Base-by-base conservation (phyloP, 2,888 invertebrate genomes). In the Standfussiana lucernea region DNA sequence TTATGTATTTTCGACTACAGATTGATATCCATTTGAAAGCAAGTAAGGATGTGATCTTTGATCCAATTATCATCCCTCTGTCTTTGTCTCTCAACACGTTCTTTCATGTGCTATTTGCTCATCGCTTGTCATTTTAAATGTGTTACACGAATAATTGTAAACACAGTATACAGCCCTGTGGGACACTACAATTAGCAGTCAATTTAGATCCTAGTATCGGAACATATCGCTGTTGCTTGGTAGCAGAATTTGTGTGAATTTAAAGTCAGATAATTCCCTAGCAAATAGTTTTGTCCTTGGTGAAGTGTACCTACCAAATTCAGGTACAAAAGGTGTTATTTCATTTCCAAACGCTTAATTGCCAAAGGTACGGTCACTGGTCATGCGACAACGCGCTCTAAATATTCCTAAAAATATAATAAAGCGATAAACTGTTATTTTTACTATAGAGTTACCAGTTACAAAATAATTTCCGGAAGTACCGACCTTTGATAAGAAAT, bases 401-500 rank as follows among this genome's bases (percentile, higher is more conserved):
- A 42, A 62, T 68, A 64, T 40, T 67, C 13, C 18, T 3, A 11
- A 67, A 47, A 77, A 24, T 21, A 24, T 76, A 76, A 35, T 37
- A 56, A 80, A 71, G 50, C 2, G 2, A 37, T 45, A 64, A 53
- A 64, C 37, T 62, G n/a, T 64, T n/a, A 42, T 28, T 37, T 42
- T 37, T 37, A 40, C 4, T 10, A 65, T 45, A 61, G 66, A 35
- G 47, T 64, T 47, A 32, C 13, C 7, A 28, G 15, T 50, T 35
- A 72, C 32, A 40, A 76, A 65, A 66, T 79, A n/a, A 66, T 42
- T 42, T 40, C 35, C 45, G 65, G 72, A 59, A 47, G n/a, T 79
- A 11, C 37, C 10, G 42, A 70, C 71, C 79, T 83, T 79, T 67
- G 24, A 35, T 40, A 79, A 80, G 71, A 83, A 37, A 53, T 79